A percentile compares a stretch with the other conserved stretches of the same genome.
phyloP scores from a whole-genome alignment of 1,140 invertebrate genomes.

The Dinothrombium tinctorium region DNA sequence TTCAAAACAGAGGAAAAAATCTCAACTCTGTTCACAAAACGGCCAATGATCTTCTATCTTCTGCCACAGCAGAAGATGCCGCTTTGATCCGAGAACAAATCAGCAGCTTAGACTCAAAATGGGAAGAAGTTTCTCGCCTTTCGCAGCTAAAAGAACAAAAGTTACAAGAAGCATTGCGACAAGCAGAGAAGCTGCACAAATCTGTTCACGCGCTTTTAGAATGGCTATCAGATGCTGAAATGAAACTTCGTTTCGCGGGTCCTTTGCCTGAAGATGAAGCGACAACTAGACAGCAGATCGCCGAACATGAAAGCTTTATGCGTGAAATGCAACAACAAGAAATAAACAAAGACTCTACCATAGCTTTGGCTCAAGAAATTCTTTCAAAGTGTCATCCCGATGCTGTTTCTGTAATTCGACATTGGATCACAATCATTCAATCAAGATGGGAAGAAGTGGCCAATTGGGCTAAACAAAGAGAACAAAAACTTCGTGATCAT shows the following conservation, averaged over 20 bases:
- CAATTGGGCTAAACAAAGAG: conserved; percentile 33
- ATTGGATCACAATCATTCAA: conserved; percentile 91
- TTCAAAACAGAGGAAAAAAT: conserved; percentile 58
- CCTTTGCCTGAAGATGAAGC: conserved; percentile 71
- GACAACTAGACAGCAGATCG: conserved; percentile 53
- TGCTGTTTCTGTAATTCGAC: conserved; percentile 74
- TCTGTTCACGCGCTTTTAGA: conserved; percentile 75
- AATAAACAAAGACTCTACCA: conserved; percentile 57
- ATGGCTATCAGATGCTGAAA: conserved; percentile 86
- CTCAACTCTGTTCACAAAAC: conserved; percentile 71
- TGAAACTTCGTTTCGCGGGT: conserved; percentile 59
- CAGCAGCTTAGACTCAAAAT: conserved; percentile 52
- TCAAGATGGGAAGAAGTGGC: conserved; percentile 77
- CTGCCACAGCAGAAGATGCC: conserved; percentile 50
- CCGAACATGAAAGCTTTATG: conserved; percentile 63
- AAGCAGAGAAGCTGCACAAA: conserved; percentile 77
- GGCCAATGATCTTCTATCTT: conserved; percentile 60
- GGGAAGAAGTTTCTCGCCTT: conserved; percentile 55
- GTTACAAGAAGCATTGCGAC: conserved; percentile 53
- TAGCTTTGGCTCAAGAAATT: conserved; percentile 63
- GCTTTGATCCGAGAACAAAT: conserved; percentile 52
- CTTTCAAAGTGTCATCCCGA: conserved; percentile 78
- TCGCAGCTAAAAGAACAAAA: conserved; percentile 47
- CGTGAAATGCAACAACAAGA: conserved; percentile 59
- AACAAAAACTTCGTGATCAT: conserved; percentile 52